Base-by-base conservation (phyloP, 2,113 vertebrate genomes). In the Athene noctua region DNA sequence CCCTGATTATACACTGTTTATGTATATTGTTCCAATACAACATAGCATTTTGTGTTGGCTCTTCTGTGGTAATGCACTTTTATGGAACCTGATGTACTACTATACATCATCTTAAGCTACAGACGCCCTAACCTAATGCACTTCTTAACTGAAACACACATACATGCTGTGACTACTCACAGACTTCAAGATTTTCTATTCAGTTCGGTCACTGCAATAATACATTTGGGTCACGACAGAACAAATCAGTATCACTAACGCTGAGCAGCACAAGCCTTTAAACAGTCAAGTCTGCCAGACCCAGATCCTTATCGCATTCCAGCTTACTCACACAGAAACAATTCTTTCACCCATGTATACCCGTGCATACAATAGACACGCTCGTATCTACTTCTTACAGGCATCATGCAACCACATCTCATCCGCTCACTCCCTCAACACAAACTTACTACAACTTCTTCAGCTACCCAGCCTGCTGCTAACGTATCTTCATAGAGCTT, bases 261-360 rank as follows among this genome's bases (percentile, higher is more conserved):
- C 26, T 26, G 72, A 67, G 49, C n/a, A 68, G 36, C 61, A 27
- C 58, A 62, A 16, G 52, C 42, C 54, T 72, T 52, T 59, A 27
- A 70, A 71, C 25, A 29, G 32, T 16, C 11, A 21, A 51, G 54
- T 40, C 47, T 46, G 71, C 29, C 59, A 73, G 42, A 62, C 36
- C 27, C 1, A 5, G 44, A 77, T 29, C n/a, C 12, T 27, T 46
- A 44, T 26, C 34, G 0, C 0, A 0, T 23, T n/a, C 63, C 68
- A 36, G 42, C 12, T 75, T 82, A 62, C 16, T 23, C 42, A 71
- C 16, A 44, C 3, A 10, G 47, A 63, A 65, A 83, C n/a, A 34
- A 27, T 22, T 70, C 40, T 61, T 36, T 27, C 58, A 86, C 58
- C 15, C 1, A 0, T 16, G 15, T 55, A 61, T 8, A 49, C 12